Evolutionary conservation across 2,888 invertebrate species (phyloP), one percentile per base, ranked within the genome.

Genomic region (Drosophila cyrtoloma): DNA sequence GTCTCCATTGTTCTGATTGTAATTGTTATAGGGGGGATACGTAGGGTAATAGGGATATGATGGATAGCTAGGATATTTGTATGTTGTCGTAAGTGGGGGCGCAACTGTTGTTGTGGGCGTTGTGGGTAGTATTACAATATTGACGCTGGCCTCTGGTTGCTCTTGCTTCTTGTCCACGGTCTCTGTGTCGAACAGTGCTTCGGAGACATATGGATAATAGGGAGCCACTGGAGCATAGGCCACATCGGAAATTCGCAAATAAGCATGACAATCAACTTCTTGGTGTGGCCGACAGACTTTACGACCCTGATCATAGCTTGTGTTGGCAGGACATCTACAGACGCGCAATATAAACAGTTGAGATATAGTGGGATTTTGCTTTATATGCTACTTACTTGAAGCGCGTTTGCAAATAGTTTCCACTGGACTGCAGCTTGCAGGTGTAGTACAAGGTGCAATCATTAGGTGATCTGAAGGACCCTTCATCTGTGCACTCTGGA

Each of bases 361-460:
- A 22, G 6, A 10, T 33, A 5, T 10, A 30, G 28, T 10, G 26
- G 16, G 2, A 14, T 1, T 35, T 42, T 22, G 37, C 47, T 60
- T 28, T 0, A 4, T 52, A 60, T 66, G 2, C 5, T 3, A 77
- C 81, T 80, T 64, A 93, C 92, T 90, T 93, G 66, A 90, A 93
- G 58, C 94, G 91, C 2, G 90, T 93, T 64, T 94, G 94, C 65
- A 92, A 77, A 73, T 93, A 93, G 9, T 84, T 87, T 12, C 93
- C 92, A 66, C 87, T 92, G 0, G 77, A 64, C 52, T 92, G 92
- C 33, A 90, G 75, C 32, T 88, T 92, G 74, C 94, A 94, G 1
- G 91, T 92, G 70, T 94, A 94, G 72, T 94, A 94, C 16, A 93
- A 67, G 0, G 91, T 86, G 61, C 94, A 94, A 73, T 94, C 92